Base-by-base conservation (phyloP, 2,888 invertebrate species). In the Harmothoe impar region DNA sequence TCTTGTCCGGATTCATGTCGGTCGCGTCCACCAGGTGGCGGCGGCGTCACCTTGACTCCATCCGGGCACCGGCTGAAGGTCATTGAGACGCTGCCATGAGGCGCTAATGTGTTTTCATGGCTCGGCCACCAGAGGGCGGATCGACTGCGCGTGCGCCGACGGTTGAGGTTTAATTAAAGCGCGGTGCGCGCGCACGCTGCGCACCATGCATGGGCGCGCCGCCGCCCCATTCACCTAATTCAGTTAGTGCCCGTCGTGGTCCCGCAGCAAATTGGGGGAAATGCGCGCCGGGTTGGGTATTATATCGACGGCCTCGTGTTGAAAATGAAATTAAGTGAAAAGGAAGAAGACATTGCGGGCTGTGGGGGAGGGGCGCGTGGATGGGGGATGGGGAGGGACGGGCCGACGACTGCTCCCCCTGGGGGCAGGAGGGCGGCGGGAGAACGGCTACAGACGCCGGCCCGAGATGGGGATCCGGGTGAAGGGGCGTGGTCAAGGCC, bases 311-410 rank as follows among this genome's bases (percentile, higher is more conserved):
- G 35, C 81, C 35, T 35, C 43, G 81, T 43, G 81, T 81, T 81
- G 81, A 81, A 81, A 81, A 81, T 81, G 81, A 81, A 81, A 81
- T 81, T 81, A 81, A 43, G 35, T 81, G 81, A 81, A 81, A 81
- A 43, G 81, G 81, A 23, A 43, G 81, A 81, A 81, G 81, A 43
- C 81, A 81, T 81, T 81, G 81, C 31, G 81, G 81, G 81, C n/a
- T 7, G 20, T 12, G 81, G 72, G 72, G 43, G 81, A 43, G 35
- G 81, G 35, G 81, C 15, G 81, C 7, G 17, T 23, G 81, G 81
- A 81, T 81, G n/a, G 35, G 81, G 81, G 81, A 33, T 20, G 81
- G 81, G 43, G 43, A 35, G 33, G 43, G 23, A 3, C 3, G 43
- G 43, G 35, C 35, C 35, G 43, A 3, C 15, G 17, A 33, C 3